Conservation (phyloP, 2,888 invertebrate species). For the Chymomyza caudatula region DNA sequence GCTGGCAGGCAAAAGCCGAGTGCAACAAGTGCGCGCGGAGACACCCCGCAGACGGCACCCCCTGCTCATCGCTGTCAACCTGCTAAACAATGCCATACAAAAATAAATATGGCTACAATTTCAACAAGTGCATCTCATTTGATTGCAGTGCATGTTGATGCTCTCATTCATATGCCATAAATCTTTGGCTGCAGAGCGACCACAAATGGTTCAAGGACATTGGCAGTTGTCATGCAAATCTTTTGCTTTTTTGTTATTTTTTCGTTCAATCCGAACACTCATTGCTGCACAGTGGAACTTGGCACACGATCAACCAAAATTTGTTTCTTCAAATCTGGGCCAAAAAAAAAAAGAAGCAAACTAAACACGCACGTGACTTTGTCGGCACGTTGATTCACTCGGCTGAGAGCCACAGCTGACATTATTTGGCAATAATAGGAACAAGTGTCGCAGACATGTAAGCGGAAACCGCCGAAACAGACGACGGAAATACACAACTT, state of each 20-base stretch:
- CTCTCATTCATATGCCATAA: slow-evolving; percentile 26
- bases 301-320: not conserved
- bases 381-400: not conserved
- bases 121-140: not conserved
- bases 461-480: not conserved
- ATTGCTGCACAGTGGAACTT: not conserved
- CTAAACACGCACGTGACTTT: not conserved
- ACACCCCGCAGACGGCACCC: not conserved
- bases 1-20: not conserved
- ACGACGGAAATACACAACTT: not conserved
- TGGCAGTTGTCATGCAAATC: slow-evolving; percentile 1
- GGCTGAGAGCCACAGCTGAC: not conserved
- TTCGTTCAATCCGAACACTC: not conserved
- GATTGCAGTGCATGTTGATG: not conserved
- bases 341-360: not conserved
- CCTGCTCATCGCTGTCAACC: not conserved
- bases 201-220: slow-evolving; percentile 64
- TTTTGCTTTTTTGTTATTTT: not conserved
- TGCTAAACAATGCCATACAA: not conserved
- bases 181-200: slow-evolving; percentile 20
- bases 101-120: not conserved
- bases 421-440: too few relatives aligned
- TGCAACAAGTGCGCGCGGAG: slow-evolving; percentile 59
- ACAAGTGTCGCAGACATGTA: too few relatives aligned
- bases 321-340: too few relatives aligned